phyloP scores from a whole-genome alignment of 2,888 invertebrate genomes.

The Acanthacorydalis orientalis region DNA sequence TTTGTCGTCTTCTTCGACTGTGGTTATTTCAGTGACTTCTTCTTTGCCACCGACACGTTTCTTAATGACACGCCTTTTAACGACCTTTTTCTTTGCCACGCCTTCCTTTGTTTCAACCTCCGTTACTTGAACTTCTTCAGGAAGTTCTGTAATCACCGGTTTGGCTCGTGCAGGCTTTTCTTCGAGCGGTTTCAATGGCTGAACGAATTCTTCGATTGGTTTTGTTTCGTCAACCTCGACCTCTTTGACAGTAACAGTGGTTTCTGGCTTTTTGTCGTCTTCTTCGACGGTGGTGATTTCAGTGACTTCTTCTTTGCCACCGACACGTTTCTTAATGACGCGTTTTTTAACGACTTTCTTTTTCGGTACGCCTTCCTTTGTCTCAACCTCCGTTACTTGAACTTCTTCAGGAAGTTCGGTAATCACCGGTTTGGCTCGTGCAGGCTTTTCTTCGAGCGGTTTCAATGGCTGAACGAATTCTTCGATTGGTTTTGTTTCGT shows the following conservation, averaged over 20 bases:
- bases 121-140: constrained; percentile 15
- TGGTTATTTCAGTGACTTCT: constrained; percentile 22
- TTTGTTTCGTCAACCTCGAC: neutral
- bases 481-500: constrained; percentile 12
- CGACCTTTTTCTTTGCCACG: constrained; percentile 10
- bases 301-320: constrained; percentile 19
- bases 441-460: constrained; percentile 12
- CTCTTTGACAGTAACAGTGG: constrained; percentile 11
- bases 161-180: constrained; percentile 7
- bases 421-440: constrained; percentile 12
- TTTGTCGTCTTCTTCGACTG: constrained; percentile 17
- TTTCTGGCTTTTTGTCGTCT: constrained; percentile 14
- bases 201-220: neutral
- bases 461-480: constrained; percentile 11
- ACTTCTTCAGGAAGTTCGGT: constrained; percentile 15
- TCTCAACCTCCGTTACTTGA: constrained; percentile 12
- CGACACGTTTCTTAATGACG: constrained; percentile 15
- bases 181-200: constrained; percentile 1
- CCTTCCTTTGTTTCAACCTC: constrained; percentile 14
- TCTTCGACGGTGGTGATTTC: constrained; percentile 14
- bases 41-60: constrained; percentile 20
- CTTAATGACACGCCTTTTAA: constrained; percentile 15
- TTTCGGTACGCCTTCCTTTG: constrained; percentile 12
- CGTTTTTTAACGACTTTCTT: constrained; percentile 14
- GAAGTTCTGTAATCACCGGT: constrained; percentile 14